These are phyloP conservation scores for Wasmannia auropunctata DNA, from an alignment of 1,140 invertebrate genomes.

Conservation along the genomic window DNA sequence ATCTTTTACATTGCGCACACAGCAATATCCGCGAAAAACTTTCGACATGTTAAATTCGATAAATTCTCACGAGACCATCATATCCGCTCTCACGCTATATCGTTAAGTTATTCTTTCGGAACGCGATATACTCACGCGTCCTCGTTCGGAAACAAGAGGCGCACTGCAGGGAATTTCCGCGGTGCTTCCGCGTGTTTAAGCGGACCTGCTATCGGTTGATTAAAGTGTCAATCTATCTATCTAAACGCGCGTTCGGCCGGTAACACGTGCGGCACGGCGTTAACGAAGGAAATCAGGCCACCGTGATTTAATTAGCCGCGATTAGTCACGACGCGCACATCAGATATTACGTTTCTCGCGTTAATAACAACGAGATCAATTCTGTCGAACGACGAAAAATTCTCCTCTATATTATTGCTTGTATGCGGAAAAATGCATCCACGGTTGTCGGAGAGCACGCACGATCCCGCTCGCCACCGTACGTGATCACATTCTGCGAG, in stretches of 20 bases:
- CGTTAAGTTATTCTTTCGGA: conserved; percentile 31
- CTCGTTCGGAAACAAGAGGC: background rate
- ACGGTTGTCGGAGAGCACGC: background rate
- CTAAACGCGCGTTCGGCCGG: conserved; percentile 29
- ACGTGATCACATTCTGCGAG: conserved; percentile 14
- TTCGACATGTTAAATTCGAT: conserved; percentile 47
- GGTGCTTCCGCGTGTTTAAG: conserved; percentile 10
- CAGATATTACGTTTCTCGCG: conserved; percentile 52
- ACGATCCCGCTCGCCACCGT: background rate
- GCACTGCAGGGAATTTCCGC: conserved; percentile 11
- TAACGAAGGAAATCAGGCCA: conserved; percentile 69
- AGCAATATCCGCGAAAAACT: conserved; percentile 33
- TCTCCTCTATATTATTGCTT: conserved; percentile 29
- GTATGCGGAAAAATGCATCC: background rate
- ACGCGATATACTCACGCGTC: background rate
- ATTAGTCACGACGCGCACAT: conserved; percentile 56
- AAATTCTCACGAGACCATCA: background rate
- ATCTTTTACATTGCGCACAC: conserved; percentile 38
- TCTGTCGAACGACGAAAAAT: conserved; percentile 30
- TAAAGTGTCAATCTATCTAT: conserved; percentile 53
- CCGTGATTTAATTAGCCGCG: conserved; percentile 67
- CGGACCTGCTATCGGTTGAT: conserved; percentile 44
- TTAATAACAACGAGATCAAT: conserved; percentile 64
- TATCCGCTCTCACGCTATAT: background rate
- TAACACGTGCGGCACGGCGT: conserved; percentile 21